Evolutionary conservation across 2,797 vertebrate genomes (phyloP), one percentile per base, ranked within the genome.

Genomic region (Otus scops): DNA sequence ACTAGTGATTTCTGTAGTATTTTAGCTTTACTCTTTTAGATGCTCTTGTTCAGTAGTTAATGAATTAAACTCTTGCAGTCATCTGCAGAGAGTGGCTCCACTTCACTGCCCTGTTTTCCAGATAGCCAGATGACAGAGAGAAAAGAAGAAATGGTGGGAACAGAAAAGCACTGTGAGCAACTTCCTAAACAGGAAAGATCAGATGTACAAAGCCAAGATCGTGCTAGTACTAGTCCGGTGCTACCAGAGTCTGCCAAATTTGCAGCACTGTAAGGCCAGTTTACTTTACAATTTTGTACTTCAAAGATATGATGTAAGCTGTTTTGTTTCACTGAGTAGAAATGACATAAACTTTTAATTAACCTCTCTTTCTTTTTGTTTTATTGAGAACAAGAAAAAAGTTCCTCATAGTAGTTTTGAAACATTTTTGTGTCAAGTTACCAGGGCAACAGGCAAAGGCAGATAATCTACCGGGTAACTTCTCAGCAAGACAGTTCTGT

Each of bases 401-500:
- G 75, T 88, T 97, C 88, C 80, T 86, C 63, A 94, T 94, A 60
- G 69, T 94, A 93, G 85, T 94, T 96, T 92, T 97, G 96, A 97
- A 97, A 92, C 68, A 73, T 96, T 95, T 96, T 51, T 97, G 19
- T 97, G 95, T 97, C 97, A 95, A 98, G 98, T 97, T 98, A 98
- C 90, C 98, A 98, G 98, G 98, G 97, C 89, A 98, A 64, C 88
- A 97, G 98, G 87, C 98, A 98, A 94, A 97, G 98, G 60, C 98
- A 98, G 50, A 98, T 98, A 81, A 98, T 98, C 97, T 98, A 98
- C 97, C 96, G 98, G 34, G 98, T 98, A 82, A 99, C 99, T 34
- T 99, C 99, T 77, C 99, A 99, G 91, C 99, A 99, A 65, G 99
- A 99, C 94, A 99, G 99, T 95, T 99, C 99, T 71, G 98, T 99